These are phyloP conservation scores for Noctua comes DNA, from an alignment of 2,888 invertebrate genomes.

Conservation along the genomic window DNA sequence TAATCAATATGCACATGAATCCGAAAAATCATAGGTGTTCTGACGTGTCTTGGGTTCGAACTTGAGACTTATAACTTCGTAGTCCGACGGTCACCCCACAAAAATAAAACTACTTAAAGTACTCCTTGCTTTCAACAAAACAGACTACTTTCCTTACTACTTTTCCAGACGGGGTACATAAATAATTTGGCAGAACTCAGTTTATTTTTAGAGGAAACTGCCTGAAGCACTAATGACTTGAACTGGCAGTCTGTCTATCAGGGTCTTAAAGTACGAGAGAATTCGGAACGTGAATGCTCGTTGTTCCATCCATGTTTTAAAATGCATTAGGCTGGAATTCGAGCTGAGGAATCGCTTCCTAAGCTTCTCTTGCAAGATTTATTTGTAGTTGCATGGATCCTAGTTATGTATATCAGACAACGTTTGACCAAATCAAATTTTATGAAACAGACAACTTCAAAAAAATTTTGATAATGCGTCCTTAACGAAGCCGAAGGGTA, in stretches of 20 bases:
- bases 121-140: conserved; percentile 20
- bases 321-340: conserved; percentile 13
- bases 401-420: neutral
- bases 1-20: too few relatives aligned
- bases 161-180: conserved; percentile 39
- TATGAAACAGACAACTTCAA: neutral
- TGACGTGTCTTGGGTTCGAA: too few relatives aligned
- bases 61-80: too few relatives aligned
- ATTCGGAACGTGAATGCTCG: conserved; percentile 30
- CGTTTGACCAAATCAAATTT: neutral
- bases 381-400: neutral
- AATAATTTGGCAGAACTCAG: conserved; percentile 53
- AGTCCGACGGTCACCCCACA: too few relatives aligned
- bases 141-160: conserved; percentile 12
- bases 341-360: neutral
- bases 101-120: conserved; percentile 3
- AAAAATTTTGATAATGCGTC: neutral
- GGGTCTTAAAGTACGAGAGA: conserved; percentile 24
- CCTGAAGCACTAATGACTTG: conserved; percentile 58
- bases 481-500: neutral
- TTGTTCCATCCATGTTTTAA: conserved; percentile 22
- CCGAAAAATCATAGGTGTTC: too few relatives aligned
- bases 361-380: neutral
- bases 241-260: conserved; percentile 48
- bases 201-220: conserved; percentile 52